Evolutionary conservation across 2,888 invertebrate species (phyloP).

Genomic region (Ornithoptera priamus): DNA sequence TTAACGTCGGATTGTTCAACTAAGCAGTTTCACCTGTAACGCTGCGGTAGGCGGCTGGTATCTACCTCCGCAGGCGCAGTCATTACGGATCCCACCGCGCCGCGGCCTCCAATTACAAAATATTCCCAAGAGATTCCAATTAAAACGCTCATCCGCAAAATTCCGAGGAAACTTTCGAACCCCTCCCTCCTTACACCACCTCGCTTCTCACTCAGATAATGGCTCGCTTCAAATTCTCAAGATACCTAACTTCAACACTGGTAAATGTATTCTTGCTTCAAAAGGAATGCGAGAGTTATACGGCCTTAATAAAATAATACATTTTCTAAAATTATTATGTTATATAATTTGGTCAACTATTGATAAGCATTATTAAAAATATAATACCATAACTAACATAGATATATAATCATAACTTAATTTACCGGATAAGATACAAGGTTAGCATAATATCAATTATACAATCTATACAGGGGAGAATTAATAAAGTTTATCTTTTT

Average conservation of each 20-base stretch:
- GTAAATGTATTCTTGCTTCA: constrained; percentile 48
- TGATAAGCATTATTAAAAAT: no score
- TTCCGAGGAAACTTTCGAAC: constrained; percentile 66
- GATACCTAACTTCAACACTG: constrained; percentile 59
- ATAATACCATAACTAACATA: no score
- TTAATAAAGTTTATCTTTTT: no score
- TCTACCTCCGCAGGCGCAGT: constrained; percentile 20
- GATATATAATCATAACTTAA: no score
- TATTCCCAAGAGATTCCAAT: constrained; percentile 73
- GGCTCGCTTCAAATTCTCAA: constrained; percentile 55
- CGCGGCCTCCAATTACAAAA: constrained; percentile 69
- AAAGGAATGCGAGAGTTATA: constrained; percentile 26
- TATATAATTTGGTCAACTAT: neutral
- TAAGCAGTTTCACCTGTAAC: constrained; percentile 18
- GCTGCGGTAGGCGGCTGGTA: constrained; percentile 7
- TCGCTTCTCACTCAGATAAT: constrained; percentile 36
- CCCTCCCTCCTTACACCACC: constrained; percentile 3
- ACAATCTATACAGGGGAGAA: no score
- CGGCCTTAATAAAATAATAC: constrained; percentile 12
- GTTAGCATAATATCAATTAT: no score
- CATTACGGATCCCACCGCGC: constrained; percentile 37
- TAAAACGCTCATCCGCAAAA: constrained; percentile 77
- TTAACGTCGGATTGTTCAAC: constrained; percentile 9
- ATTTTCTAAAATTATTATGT: neutral
- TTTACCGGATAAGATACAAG: no score